A percentile compares a stretch with the other conserved stretches of the same genome.
Evolutionary conservation across 2,797 vertebrate genomes (phyloP).

Genomic region (Bryconaethiops microstoma): DNA sequence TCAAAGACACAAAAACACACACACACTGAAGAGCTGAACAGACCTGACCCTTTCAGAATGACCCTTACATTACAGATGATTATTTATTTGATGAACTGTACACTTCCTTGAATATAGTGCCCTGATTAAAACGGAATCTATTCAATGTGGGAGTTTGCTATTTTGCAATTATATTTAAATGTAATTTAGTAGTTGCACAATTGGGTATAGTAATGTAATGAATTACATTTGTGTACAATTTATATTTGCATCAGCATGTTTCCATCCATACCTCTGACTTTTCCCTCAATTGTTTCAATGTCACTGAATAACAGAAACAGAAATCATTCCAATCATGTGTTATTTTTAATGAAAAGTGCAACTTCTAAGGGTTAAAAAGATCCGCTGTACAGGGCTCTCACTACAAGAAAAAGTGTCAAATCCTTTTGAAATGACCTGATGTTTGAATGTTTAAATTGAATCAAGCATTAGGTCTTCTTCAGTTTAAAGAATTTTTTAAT

Average conservation of each 20-base stretch:
- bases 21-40: conserved; percentile 21
- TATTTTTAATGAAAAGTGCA: no score
- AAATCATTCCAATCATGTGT: no score
- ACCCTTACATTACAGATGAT: neutral
- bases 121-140: neutral
- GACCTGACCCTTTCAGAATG: conserved; percentile 2
- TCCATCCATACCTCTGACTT: neutral
- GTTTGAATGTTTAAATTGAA: neutral
- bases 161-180: neutral
- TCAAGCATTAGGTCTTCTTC: no score
- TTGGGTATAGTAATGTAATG: neutral
- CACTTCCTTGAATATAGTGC: neutral
- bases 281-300: neutral
- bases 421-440: neutral
- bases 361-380: neutral
- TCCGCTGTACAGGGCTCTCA: neutral
- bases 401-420: neutral
- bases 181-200: neutral
- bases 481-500: neutral
- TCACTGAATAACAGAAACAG: no score
- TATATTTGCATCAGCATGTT: neutral
- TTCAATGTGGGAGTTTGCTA: neutral
- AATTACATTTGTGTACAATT: neutral
- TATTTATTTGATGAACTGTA: conserved; percentile 8
- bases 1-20: conserved; percentile 39